Evolutionary conservation across 2,113 vertebrate species (phyloP).

Genomic region (Erinaceus europaeus): DNA sequence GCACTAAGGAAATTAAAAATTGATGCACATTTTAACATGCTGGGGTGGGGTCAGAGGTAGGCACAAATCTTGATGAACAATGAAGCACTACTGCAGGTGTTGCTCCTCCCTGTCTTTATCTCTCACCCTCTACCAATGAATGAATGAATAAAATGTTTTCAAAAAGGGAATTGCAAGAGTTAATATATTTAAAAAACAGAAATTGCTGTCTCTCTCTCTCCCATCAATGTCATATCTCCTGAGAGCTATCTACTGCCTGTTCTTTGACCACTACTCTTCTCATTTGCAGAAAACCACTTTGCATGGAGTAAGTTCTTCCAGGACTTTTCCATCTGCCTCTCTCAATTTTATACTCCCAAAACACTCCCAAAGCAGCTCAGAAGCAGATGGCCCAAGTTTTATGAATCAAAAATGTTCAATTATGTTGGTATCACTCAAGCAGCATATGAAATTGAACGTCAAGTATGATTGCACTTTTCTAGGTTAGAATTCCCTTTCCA

Average conservation of each 20-base stretch:
- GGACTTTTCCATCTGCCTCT: background rate
- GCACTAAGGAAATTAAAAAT: background rate
- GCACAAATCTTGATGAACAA: too few species aligned
- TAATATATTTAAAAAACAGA: too few species aligned
- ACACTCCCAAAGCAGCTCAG: background rate
- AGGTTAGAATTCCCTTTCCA: background rate
- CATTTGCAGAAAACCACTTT: background rate
- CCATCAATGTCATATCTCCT: background rate
- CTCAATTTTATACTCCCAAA: background rate
- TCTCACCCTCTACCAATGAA: too few species aligned
- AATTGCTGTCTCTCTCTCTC: too few species aligned
- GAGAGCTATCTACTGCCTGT: background rate
- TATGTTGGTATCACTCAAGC: background rate
- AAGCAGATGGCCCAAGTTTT: background rate
- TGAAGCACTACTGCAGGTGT: too few species aligned
- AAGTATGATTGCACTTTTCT: background rate
- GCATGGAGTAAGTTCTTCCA: background rate
- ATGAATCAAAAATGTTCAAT: background rate
- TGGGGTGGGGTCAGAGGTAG: background rate
- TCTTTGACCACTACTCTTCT: background rate
- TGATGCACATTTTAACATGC: background rate
- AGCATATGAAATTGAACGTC: background rate
- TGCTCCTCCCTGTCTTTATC: too few species aligned
- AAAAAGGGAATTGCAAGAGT: too few species aligned
- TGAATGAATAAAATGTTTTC: too few species aligned